Base-by-base conservation (phyloP, 1,140 invertebrate genomes). In the Leptinotarsa defecta region DNA sequence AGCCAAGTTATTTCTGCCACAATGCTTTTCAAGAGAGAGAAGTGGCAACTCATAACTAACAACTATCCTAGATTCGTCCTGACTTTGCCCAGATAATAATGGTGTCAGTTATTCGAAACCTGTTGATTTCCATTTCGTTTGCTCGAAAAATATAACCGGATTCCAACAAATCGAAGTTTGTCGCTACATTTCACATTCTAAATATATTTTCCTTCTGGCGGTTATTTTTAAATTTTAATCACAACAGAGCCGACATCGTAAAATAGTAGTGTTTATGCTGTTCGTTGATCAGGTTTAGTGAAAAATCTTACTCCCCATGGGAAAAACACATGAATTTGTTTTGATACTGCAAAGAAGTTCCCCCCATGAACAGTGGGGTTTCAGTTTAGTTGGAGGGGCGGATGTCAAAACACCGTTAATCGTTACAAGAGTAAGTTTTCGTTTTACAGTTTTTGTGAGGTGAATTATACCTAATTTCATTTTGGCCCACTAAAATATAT, bases 391-490 rank as follows among this genome's bases (percentile, higher is more conserved):
- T 77, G 96, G 96, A 80, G 96, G 96, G 76, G 90, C 91, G 77
- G 96, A 98, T 89, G 89, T 96, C 80, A 91, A 92, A 80, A 92
- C 93, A n/a, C 94, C 95, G 72, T 90, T 98, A 81, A 92, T 95
- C 84, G 91, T 98, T 84, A 96, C 95, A 80, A 94, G 94, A 91
- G 96, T 98, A 91, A 92, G 89, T 88, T 34, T 61, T 57, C 22
- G 68, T 57, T 43, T 43, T 43, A 8, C 0, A 43, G 34, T 11
- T 43, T 43, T 43, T 43, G 34, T 43, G 8, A 43, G 34, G 34
- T 43, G 34, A 43, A 43, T 11, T 43, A 43, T 43, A 11, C 1
- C 8, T 43, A 11, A 11, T 43, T 43, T 43, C 34, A 43, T 43
- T 43, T 11, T 43, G 34, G 11, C 8, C 8, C 8, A 11, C 34